phyloP scores from a whole-genome alignment of 2,113 vertebrate species.

The Spheniscus mendiculus region DNA sequence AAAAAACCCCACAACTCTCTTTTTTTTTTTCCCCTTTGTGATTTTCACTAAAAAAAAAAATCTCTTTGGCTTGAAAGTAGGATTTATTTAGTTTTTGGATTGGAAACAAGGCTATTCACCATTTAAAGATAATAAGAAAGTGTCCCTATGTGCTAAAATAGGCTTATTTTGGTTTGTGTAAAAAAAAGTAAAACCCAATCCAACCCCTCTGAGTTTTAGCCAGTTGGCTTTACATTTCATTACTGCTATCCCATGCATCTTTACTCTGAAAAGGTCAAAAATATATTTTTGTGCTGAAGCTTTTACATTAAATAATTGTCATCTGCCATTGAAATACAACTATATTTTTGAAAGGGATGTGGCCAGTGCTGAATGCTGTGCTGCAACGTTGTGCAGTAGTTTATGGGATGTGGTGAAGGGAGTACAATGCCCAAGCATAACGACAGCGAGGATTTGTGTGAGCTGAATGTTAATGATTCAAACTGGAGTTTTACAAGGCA shows the following conservation, averaged over 20 bases:
- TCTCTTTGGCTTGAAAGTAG: neutral
- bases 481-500: neutral
- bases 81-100: neutral
- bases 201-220: neutral
- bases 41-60: neutral
- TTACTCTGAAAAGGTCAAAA: neutral
- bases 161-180: neutral
- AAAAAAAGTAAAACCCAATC: neutral
- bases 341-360: neutral
- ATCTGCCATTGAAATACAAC: neutral
- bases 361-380: neutral
- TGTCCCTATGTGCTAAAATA: neutral
- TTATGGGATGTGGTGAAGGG: neutral
- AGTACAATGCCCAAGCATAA: neutral
- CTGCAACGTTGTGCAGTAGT: fast-evolving
- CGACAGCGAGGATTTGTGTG: neutral
- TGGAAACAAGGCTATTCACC: neutral
- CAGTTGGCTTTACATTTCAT: neutral
- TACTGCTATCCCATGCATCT: neutral
- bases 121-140: neutral
- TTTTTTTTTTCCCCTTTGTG: neutral
- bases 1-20: neutral
- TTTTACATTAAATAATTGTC: neutral
- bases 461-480: neutral
- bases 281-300: neutral